Evolutionary conservation across 2,797 vertebrate species (phyloP), one percentile per base, ranked within the genome.

Genomic region (Onychomys arenicola): DNA sequence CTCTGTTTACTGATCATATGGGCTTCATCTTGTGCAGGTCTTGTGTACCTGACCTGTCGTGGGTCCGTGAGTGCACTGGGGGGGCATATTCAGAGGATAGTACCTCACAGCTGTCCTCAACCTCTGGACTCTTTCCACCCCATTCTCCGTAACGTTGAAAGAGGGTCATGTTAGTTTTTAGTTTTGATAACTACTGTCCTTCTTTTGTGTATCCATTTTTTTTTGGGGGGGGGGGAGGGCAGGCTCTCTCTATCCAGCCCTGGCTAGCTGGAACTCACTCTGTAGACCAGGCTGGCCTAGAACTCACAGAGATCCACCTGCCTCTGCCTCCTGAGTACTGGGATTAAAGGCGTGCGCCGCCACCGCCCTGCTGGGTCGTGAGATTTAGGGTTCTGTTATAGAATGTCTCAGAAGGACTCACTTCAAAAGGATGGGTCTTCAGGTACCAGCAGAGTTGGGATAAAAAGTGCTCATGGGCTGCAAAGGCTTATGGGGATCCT

Each of bases 61-160:
- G n/a, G 21, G n/a, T 71, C 2, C 49, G 1, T 27, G 49, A 37
- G 4, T 52, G 32, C 65, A 17, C 0, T 2, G 29, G 46, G 5
- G 0, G 4, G 25, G 4, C 5, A 1, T 52, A 1, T 57, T 49
- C 61, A 40, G 85, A 88, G 25, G n/a, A 19, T 16, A 32, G 52
- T 5, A 19, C 16, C 19, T 40, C n/a, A 40, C n/a, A 73, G 52
- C 49, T 12, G 10, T 40, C n/a, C 49, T 40, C 49, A 40, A 9
- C 7, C 21, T 25, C 63, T 8, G 19, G 67, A 6, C 29, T 37
- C 84, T 71, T 37, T n/a, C 49, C 5, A 6, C 13, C 34, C 34
- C 34, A 16, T 55, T 65, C 16, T 37, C 84, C 0, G 14, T 37
- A 34, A 71, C 37, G 84, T 55, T 87, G 13, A 37, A 71, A 37